Percentiles rank a stretch among this genome's conserved stretches.
phyloP scores from a whole-genome alignment of 2,888 invertebrate genomes.

The Hecatera dysodea region DNA sequence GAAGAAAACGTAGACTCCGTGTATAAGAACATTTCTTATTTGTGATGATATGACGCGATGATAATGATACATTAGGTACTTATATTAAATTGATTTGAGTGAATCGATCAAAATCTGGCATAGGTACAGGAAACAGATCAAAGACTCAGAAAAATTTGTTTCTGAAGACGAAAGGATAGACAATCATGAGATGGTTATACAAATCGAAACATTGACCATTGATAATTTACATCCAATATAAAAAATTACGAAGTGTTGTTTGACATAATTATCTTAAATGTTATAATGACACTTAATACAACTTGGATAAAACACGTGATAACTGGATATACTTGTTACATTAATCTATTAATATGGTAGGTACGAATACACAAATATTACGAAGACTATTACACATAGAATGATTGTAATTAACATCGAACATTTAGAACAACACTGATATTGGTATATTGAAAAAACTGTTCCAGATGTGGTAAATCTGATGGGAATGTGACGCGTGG shows the following conservation, averaged over 20 bases:
- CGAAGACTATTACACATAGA: slow-evolving; percentile 36
- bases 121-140: slow-evolving; percentile 10
- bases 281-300: slow-evolving; percentile 45
- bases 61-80: slow-evolving; percentile 54
- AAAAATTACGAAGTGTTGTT: slow-evolving; percentile 26
- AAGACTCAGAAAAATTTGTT: slow-evolving; percentile 14
- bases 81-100: slow-evolving; percentile 29
- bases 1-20: slow-evolving; percentile 59
- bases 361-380: slow-evolving; percentile 40
- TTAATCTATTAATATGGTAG: slow-evolving; percentile 37
- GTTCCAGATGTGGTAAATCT: slow-evolving; percentile 11
- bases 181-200: slow-evolving; percentile 9
- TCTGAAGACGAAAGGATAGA: slow-evolving; percentile 25
- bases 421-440: slow-evolving; percentile 63
- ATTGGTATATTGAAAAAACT: slow-evolving; percentile 58
- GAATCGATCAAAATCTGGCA: slow-evolving; percentile 18
- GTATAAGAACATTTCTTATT: slow-evolving; percentile 51
- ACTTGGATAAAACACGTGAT: slow-evolving; percentile 15
- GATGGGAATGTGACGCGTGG: slow-evolving; percentile 1
- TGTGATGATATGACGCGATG: slow-evolving; percentile 62
- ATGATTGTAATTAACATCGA: slow-evolving; percentile 67
- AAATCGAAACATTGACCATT: slow-evolving; percentile 31
- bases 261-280: slow-evolving; percentile 21
- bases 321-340: slow-evolving; percentile 37
- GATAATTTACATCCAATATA: slow-evolving; percentile 21